Conservation (phyloP, 2,113 vertebrate genomes). For the Garra rufa region DNA sequence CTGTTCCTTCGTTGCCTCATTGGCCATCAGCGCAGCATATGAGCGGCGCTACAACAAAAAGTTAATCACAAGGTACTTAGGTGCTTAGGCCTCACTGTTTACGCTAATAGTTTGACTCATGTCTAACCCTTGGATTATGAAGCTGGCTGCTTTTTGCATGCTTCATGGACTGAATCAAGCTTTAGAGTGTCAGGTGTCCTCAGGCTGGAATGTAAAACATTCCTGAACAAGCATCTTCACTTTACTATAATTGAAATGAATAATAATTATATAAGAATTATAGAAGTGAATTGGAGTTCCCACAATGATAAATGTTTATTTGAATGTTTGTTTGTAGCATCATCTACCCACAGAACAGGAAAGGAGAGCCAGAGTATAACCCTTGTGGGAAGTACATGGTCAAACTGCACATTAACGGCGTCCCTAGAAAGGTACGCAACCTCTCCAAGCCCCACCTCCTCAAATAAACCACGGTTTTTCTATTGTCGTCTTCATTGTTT, state of each 20-base stretch:
- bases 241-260: not conserved
- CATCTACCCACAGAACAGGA: constrained; percentile 97
- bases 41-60: constrained; percentile 98
- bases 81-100: not conserved
- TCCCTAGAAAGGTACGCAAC: constrained; percentile 91
- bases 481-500: not conserved
- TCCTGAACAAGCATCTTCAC: not conserved
- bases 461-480: not conserved
- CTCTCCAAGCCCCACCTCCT: not conserved
- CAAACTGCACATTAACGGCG: constrained; percentile 97
- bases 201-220: not conserved
- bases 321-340: constrained; percentile 75
- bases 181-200: not conserved
- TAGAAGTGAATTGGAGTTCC: not conserved
- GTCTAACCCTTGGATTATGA: not conserved
- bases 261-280: not conserved
- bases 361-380: constrained; percentile 95
- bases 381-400: constrained; percentile 99
- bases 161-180: not conserved
- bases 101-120: not conserved
- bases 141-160: not conserved
- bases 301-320: not conserved
- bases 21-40: constrained; percentile 97
- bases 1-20: constrained; percentile 96
- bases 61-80: constrained; percentile 93